Evolutionary conservation across 2,888 invertebrate genomes (phyloP).

Genomic region (Gymnoscelis rufifasciata): DNA sequence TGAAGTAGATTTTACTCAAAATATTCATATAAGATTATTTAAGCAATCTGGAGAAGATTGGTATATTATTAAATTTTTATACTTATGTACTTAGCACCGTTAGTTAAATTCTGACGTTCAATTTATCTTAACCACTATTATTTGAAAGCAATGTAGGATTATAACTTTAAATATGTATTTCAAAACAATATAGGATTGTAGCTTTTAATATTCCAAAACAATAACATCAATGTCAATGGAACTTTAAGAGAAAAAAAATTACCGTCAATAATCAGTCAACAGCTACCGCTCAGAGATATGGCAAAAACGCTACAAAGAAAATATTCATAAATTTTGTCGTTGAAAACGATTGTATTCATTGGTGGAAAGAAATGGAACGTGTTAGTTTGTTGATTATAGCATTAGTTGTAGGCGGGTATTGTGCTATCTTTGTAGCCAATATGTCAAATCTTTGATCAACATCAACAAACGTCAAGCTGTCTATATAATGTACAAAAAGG

Average conservation of each 20-base stretch:
- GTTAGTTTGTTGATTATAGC: slow-evolving; percentile 13
- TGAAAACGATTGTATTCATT: slow-evolving; percentile 17
- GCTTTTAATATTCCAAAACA: not conserved
- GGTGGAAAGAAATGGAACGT: slow-evolving; percentile 16
- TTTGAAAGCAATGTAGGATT: too few species aligned
- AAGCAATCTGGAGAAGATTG: too few species aligned
- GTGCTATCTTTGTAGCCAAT: too few species aligned
- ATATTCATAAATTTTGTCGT: slow-evolving; percentile 33
- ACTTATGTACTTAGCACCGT: too few species aligned
- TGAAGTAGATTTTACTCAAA: too few species aligned
- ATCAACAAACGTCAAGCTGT: not conserved
- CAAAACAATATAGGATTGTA: too few species aligned
- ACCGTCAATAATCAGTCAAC: slow-evolving; percentile 8
- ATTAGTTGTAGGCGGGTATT: too few species aligned
- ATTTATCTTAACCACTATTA: not conserved
- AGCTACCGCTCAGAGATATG: slow-evolving; percentile 15
- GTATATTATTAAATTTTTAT: too few species aligned
- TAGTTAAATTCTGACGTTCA: not conserved
- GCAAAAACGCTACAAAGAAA: slow-evolving; percentile 41
- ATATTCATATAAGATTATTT: too few species aligned
- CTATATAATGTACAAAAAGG: too few species aligned
- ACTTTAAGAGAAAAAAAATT: not conserved
- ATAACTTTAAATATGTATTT: too few species aligned
- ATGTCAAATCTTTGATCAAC: too few species aligned
- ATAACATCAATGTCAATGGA: not conserved